phyloP scores from a whole-genome alignment of 2,888 invertebrate genomes.

The Folsomia manolachei region DNA sequence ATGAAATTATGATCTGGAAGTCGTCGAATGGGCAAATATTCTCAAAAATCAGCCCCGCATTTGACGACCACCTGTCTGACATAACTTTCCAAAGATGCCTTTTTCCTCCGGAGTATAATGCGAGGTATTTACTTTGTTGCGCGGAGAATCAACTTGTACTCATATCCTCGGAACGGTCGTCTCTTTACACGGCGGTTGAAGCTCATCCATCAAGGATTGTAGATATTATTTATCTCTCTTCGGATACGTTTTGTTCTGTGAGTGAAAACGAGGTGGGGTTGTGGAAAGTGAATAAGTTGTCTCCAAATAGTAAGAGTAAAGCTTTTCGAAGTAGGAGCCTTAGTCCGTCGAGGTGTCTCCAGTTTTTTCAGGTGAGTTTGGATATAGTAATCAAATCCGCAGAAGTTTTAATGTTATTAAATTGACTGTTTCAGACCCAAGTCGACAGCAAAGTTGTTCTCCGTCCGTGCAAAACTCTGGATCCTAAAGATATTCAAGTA shows the following conservation, averaged over 20 bases:
- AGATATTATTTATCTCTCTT: conserved; percentile 31
- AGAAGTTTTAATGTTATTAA: too few relatives aligned
- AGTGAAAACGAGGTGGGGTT: conserved; percentile 47
- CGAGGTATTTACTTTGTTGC: conserved; percentile 36
- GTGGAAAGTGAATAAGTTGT: conserved; percentile 38
- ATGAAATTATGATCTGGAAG: conserved; percentile 46
- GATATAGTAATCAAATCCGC: too few relatives aligned
- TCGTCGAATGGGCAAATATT: conserved; percentile 37
- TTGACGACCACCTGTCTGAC: conserved; percentile 30
- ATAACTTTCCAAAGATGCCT: conserved; percentile 35
- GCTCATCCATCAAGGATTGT: conserved; percentile 45
- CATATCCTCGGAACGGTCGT: conserved; percentile 29
- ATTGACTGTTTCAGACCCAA: background rate
- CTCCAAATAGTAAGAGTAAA: conserved; percentile 26
- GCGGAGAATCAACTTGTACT: conserved; percentile 43
- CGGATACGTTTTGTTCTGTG: conserved; percentile 37
- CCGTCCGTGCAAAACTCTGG: conserved; percentile 1
- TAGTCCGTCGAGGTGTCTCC: conserved; percentile 33
- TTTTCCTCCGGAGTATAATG: conserved; percentile 34
- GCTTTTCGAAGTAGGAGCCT: conserved; percentile 35
- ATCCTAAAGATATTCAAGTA: conserved; percentile 16
- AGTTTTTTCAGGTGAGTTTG: background rate
- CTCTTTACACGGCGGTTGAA: conserved; percentile 33
- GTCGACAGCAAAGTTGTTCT: background rate
- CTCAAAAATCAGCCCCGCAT: conserved; percentile 36